Conservation (phyloP, 2,888 invertebrate species). For the Gnatocerus cornutus region DNA sequence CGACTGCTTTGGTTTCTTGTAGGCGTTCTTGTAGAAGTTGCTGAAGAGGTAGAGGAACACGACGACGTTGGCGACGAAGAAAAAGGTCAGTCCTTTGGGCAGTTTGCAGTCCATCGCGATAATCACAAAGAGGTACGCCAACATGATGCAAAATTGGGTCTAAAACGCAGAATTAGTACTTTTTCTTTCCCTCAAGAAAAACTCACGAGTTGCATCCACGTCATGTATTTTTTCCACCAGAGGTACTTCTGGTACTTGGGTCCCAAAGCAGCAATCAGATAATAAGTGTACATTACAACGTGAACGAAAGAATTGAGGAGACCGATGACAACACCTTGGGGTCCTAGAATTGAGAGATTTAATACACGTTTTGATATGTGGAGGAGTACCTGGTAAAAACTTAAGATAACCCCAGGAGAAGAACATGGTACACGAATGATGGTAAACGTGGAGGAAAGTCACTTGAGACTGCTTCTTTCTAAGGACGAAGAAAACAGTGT, state of each 20-base stretch:
- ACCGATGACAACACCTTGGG: slow-evolving; percentile 90
- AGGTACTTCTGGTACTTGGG: slow-evolving; percentile 90
- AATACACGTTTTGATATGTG: background rate
- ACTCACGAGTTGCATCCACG: slow-evolving; percentile 86
- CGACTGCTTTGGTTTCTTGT: slow-evolving; percentile 55
- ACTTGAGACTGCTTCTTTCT: slow-evolving; percentile 93
- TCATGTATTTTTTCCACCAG: slow-evolving; percentile 97
- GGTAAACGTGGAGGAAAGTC: slow-evolving; percentile 91
- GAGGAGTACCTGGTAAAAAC: slow-evolving; percentile 81
- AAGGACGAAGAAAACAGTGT: slow-evolving; percentile 91
- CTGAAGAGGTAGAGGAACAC: slow-evolving; percentile 86
- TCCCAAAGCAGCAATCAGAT: slow-evolving; percentile 90
- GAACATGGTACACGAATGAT: slow-evolving; percentile 87
- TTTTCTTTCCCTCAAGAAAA: slow-evolving; percentile 10
- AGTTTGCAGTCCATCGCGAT: slow-evolving; percentile 81
- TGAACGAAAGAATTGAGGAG: slow-evolving; percentile 93
- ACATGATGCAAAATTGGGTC: slow-evolving; percentile 85
- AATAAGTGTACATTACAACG: slow-evolving; percentile 93
- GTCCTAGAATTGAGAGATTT: slow-evolving; percentile 75
- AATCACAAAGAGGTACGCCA: slow-evolving; percentile 80
- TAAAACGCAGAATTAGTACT: slow-evolving; percentile 66
- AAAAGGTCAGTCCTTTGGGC: slow-evolving; percentile 79
- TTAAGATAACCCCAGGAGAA: slow-evolving; percentile 87
- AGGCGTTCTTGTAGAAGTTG: slow-evolving; percentile 78
- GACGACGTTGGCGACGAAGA: slow-evolving; percentile 79